Percentiles rank a stretch among this genome's conserved stretches.
Evolutionary conservation across 1,140 invertebrate species (phyloP).

Genomic region (Rhynchophorus ferrugineus): DNA sequence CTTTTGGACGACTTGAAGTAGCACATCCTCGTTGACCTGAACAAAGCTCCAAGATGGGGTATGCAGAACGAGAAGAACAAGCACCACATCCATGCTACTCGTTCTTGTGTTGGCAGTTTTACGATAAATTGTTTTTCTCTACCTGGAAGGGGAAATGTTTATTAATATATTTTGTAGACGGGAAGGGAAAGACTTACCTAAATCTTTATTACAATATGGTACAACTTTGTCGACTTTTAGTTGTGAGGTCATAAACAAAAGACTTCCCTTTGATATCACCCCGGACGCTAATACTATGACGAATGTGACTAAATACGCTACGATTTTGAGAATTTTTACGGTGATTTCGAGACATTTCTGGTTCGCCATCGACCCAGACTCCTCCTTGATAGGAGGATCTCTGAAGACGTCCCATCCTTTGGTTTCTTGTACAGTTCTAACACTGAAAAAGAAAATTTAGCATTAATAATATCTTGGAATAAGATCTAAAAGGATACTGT

Average conservation of each 20-base stretch:
- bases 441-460: constrained; percentile 54
- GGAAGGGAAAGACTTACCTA: constrained; percentile 49
- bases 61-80: constrained; percentile 78
- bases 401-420: constrained; percentile 96
- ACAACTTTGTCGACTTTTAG: constrained; percentile 65
- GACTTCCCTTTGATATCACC: constrained; percentile 76
- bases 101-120: constrained; percentile 68
- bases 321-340: constrained; percentile 75
- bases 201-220: constrained; percentile 73
- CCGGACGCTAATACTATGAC: constrained; percentile 73
- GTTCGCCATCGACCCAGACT: constrained; percentile 81
- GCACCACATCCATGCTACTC: constrained; percentile 89
- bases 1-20: constrained; percentile 80
- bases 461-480: too few species aligned
- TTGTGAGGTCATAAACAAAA: constrained; percentile 88
- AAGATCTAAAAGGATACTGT: neutral
- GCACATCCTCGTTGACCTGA: constrained; percentile 78
- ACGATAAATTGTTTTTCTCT: constrained; percentile 76
- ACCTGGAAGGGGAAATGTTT: constrained; percentile 46
- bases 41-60: constrained; percentile 79
- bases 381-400: constrained; percentile 77
- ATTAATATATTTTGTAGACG: neutral
- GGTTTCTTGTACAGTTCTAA: constrained; percentile 75
- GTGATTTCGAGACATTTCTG: constrained; percentile 79
- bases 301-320: constrained; percentile 79